Evolutionary conservation across 2,113 vertebrate species (phyloP), one percentile per base, ranked within the genome.

Genomic region (Pionites leucogaster): DNA sequence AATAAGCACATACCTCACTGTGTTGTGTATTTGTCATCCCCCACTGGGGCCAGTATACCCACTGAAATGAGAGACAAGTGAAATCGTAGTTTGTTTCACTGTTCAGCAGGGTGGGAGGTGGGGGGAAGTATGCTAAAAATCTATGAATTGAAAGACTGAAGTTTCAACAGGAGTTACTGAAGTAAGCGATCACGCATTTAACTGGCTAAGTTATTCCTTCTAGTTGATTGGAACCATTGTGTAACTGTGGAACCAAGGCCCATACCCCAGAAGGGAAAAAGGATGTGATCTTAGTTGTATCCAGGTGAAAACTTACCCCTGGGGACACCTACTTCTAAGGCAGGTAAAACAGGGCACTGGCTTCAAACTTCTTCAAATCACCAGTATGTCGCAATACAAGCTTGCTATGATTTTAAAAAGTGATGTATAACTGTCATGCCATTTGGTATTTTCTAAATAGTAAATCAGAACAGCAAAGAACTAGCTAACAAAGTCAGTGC

Each of bases 1-100:
- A 70, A 88, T 70, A 77, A 90, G 59, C 79, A 94, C 90, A 87
- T 85, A 90, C 76, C 63, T 93, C 75, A 90, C 82, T 8, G 41
- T 47, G 82, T 19, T 84, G 86, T 39, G 63, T 12, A 90, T 88
- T 93, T 96, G 88, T 90, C 76, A 96, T 74, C 63, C 93, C 92
- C 60, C 91, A 95, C 70, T 91, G 94, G 86, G 87, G 79, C 68
- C 92, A 91, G 67, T 68, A 62, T 60, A 95, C 63, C 82, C 92
- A 96, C 87, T 92, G 86, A 94, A 94, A 95, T 84, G 87, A 94
- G 53, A 96, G 59, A 91, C 80, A 96, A 88, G 79, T 46, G 79
- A 96, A 95, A 96, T 69, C 31, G 14, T 39, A 37, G 31, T 17
- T 76, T 62, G 24, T 80, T 87, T 86, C 7, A 6, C 57, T 57